Conservation (phyloP, 2,113 vertebrate species). For the Anhinga rufa region DNA sequence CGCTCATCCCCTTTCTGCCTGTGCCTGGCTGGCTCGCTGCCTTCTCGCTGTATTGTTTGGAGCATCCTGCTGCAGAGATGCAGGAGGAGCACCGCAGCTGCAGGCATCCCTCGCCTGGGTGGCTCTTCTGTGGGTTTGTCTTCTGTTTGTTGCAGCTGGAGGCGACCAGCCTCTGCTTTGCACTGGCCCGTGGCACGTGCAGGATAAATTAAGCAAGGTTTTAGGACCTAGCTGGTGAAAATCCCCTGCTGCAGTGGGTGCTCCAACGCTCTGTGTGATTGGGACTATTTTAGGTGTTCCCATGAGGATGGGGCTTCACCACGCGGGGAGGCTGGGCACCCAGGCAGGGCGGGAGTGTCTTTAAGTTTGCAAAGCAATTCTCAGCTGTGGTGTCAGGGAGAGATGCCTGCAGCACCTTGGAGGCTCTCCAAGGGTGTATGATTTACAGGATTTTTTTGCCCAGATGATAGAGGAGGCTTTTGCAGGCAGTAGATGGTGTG, state of each 20-base stretch:
- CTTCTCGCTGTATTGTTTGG: background rate
- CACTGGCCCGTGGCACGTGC: background rate
- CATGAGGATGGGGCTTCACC: background rate
- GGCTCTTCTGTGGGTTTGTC: background rate
- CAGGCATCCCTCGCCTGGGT: background rate
- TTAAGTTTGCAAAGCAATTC: background rate
- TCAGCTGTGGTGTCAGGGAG: accelerated
- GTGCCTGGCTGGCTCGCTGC: background rate
- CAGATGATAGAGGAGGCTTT: background rate
- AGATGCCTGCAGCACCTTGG: background rate
- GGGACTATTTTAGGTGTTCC: background rate
- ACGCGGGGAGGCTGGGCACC: accelerated
- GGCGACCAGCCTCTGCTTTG: background rate
- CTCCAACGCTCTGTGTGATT: accelerated
- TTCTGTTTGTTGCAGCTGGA: background rate
- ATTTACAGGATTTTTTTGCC: background rate
- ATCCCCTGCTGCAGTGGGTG: background rate
- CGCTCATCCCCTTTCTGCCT: no score
- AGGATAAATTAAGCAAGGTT: background rate
- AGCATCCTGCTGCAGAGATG: background rate
- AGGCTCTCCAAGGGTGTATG: background rate
- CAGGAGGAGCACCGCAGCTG: background rate
- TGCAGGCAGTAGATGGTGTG: background rate
- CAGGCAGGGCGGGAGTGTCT: background rate
- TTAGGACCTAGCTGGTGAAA: background rate